phyloP scores from a whole-genome alignment of 1,140 invertebrate species.

The Pantala flavescens region DNA sequence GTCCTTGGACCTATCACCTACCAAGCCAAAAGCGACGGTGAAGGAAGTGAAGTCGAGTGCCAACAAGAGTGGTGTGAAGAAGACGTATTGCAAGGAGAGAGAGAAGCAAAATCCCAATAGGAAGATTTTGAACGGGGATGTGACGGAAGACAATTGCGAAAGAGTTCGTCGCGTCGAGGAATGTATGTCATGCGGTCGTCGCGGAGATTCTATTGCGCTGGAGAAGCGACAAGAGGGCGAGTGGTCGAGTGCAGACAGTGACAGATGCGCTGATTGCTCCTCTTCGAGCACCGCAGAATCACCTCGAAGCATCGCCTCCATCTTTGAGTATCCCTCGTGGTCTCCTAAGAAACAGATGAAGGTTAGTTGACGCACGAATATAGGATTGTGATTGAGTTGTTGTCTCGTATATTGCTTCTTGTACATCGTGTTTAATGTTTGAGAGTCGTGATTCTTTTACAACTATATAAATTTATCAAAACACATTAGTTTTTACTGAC shows the following conservation, averaged over 20 bases:
- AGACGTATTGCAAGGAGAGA: neutral
- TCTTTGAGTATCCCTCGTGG: neutral
- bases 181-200: slow-evolving; percentile 4
- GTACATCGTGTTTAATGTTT: too few relatives aligned
- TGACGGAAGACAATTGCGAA: neutral
- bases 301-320: neutral
- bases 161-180: neutral
- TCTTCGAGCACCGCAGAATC: neutral
- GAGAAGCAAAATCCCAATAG: neutral
- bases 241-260: neutral
- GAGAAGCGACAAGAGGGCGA: neutral
- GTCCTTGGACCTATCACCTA: neutral
- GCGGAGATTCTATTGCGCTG: neutral
- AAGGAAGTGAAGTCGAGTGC: neutral
- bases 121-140: neutral
- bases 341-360: neutral
- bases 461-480: too few relatives aligned
- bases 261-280: neutral
- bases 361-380: neutral
- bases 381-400: neutral
- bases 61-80: neutral
- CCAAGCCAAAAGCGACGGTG: neutral
- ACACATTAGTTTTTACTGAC: too few relatives aligned
- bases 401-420: too few relatives aligned
- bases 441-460: too few relatives aligned